Conservation (phyloP, 2,888 invertebrate genomes). For the Odontothrips loti region DNA sequence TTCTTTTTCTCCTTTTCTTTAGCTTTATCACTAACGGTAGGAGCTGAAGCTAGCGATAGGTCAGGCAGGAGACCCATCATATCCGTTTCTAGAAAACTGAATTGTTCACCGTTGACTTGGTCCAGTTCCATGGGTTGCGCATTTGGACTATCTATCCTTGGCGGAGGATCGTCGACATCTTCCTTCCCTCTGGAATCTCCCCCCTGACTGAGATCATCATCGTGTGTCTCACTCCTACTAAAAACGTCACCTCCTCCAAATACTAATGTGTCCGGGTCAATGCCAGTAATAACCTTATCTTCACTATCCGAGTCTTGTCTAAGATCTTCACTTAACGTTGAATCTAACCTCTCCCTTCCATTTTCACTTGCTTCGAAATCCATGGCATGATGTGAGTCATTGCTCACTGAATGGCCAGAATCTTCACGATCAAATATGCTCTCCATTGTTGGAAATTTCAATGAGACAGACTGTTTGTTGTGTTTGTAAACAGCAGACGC, state of each 20-base stretch:
- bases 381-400: not conserved
- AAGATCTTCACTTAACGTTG: not conserved
- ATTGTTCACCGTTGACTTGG: not conserved
- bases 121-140: not conserved
- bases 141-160: not conserved
- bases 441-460: not conserved
- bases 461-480: not conserved
- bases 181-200: not conserved
- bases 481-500: constrained; percentile 1
- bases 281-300: constrained; percentile 2
- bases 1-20: constrained; percentile 62
- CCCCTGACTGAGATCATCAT: not conserved
- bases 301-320: not conserved
- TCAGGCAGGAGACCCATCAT: not conserved
- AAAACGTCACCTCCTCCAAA: not conserved
- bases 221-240: not conserved
- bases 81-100: constrained; percentile 5
- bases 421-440: not conserved
- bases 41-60: not conserved
- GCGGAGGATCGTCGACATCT: not conserved
- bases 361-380: not conserved
- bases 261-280: not conserved
- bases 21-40: constrained; percentile 32
- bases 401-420: not conserved
- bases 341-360: not conserved